Evolutionary conservation across 2,888 invertebrate species (phyloP).

Genomic region (Calliopum simillimum): DNA sequence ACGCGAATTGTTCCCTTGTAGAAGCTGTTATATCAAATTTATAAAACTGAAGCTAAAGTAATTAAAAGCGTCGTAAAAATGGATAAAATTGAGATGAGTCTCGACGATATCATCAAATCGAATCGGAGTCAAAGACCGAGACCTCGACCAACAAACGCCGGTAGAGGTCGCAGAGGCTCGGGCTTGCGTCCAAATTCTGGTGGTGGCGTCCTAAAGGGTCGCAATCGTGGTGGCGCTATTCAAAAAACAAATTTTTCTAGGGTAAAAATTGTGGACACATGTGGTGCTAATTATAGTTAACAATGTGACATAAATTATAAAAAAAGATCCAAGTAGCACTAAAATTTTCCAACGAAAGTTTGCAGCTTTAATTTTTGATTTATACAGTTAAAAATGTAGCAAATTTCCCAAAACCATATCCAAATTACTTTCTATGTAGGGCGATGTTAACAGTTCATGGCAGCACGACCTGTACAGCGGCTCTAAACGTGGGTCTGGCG

Average conservation of each 20-base stretch:
- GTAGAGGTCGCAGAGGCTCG: slow-evolving; percentile 69
- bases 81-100: slow-evolving; percentile 95
- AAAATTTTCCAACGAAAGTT: background rate
- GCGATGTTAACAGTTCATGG: slow-evolving; percentile 30
- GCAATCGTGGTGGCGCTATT: slow-evolving; percentile 77
- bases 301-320: background rate
- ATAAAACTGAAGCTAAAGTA: too few species aligned
- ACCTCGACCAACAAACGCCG: slow-evolving; percentile 70
- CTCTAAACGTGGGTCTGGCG: background rate
- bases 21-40: too few species aligned
- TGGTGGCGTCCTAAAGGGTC: slow-evolving; percentile 76
- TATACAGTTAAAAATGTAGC: background rate
- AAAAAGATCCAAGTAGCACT: background rate
- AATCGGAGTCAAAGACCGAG: slow-evolving; percentile 73
- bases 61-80: too few species aligned
- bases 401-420: slow-evolving; percentile 20
- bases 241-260: slow-evolving; percentile 67
- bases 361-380: slow-evolving; percentile 14
- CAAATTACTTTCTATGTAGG: slow-evolving; percentile 32
- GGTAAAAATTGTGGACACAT: slow-evolving; percentile 53
- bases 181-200: slow-evolving; percentile 69
- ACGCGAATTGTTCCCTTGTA: too few species aligned
- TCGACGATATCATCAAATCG: slow-evolving; percentile 95
- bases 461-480: slow-evolving; percentile 25
- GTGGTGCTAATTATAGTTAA: background rate